phyloP scores from a whole-genome alignment of 1,140 invertebrate species.

The Temnothorax nylanderi region DNA sequence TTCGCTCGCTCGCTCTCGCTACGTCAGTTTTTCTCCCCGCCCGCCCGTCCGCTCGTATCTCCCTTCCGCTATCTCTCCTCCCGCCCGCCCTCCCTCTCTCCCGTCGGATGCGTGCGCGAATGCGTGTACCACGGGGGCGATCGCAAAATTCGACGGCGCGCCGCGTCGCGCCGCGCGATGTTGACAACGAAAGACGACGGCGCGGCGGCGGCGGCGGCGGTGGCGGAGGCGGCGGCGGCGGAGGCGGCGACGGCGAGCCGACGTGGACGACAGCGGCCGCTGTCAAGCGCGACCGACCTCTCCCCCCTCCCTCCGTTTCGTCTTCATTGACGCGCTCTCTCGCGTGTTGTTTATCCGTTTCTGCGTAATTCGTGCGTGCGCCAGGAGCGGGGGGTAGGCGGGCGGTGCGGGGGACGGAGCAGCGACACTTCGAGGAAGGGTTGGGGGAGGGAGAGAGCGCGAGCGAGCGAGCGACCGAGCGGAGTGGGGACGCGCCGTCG shows the following conservation, averaged over 20 bases:
- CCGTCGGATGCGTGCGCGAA: slow-evolving; percentile 8
- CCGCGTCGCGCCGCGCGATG: not conserved
- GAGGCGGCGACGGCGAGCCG: not conserved
- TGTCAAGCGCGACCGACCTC: slow-evolving; percentile 28
- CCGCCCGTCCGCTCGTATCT: slow-evolving; percentile 1
- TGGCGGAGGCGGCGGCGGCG: slow-evolving; percentile 18
- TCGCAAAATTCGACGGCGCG: slow-evolving; percentile 21
- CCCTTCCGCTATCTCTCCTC: not conserved
- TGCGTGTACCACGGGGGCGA: not conserved
- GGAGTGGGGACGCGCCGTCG: slow-evolving; percentile 11
- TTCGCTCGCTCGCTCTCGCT: not conserved
- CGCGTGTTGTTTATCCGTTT: slow-evolving; percentile 58
- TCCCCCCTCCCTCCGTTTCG: not conserved
- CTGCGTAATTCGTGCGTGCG: slow-evolving; percentile 56
- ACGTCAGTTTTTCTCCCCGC: not conserved
- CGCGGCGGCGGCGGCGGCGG: not conserved
- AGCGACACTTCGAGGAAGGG: not conserved
- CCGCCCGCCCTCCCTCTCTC: too few relatives aligned
- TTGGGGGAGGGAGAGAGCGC: not conserved
- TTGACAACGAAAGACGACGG: slow-evolving; percentile 23
- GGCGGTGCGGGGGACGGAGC: not conserved
- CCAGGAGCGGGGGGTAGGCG: not conserved
- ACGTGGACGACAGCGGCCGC: slow-evolving; percentile 1
- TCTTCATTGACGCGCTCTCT: slow-evolving; percentile 67
- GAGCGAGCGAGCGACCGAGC: too few relatives aligned